These are phyloP conservation scores for Drosophila ficusphila DNA, from an alignment of 1,140 invertebrate genomes.

Conservation along the genomic window DNA sequence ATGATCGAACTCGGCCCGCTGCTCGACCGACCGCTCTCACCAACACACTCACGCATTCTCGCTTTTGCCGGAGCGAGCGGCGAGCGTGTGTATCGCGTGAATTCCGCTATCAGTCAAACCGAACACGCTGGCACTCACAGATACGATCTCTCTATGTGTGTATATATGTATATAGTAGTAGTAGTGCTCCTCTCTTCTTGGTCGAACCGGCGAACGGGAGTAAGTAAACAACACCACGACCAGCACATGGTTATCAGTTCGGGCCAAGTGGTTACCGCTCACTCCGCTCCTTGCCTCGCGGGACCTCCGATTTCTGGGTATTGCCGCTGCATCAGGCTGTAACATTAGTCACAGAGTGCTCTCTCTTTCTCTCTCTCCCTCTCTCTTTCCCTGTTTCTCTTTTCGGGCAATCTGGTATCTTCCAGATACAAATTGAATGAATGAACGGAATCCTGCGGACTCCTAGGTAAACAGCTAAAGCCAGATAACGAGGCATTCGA, in stretches of 20 bases:
- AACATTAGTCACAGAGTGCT: constrained; percentile 47
- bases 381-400: not conserved
- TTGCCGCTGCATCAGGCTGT: constrained; percentile 25
- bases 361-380: constrained; percentile 2
- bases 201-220: constrained; percentile 59
- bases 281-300: not conserved
- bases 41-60: not conserved
- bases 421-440: constrained; percentile 36
- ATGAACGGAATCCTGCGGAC: constrained; percentile 20
- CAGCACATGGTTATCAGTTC: constrained; percentile 71
- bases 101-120: constrained; percentile 72
- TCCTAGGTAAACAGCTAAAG: constrained; percentile 1
- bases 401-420: constrained; percentile 25
- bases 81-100: constrained; percentile 70
- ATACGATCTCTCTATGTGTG: constrained; percentile 7
- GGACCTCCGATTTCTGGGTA: constrained; percentile 30
- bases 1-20: constrained; percentile 50
- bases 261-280: constrained; percentile 26
- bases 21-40: constrained; percentile 12
- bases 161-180: not conserved
- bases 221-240: constrained; percentile 76
- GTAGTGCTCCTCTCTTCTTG: constrained; percentile 34
- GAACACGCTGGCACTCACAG: constrained; percentile 60
- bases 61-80: not conserved
- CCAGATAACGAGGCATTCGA: constrained; percentile 3